Percentiles rank a stretch among this genome's conserved stretches.
These are phyloP conservation scores for Canis aureus DNA, from an alignment of 2,113 vertebrate species.

Conservation along the genomic window DNA sequence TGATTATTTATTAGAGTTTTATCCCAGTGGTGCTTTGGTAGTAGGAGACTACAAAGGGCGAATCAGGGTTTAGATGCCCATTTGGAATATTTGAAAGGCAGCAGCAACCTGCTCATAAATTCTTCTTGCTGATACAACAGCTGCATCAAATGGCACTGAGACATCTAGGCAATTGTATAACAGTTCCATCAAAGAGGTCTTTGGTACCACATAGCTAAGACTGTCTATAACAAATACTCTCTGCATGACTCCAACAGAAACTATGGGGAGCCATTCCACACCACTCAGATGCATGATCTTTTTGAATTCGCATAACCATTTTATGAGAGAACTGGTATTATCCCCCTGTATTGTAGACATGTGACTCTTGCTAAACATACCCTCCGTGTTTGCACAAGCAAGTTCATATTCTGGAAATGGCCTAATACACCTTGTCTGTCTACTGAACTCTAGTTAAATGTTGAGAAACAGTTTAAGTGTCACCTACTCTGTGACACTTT, in stretches of 20 bases:
- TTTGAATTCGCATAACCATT: conserved; percentile 6
- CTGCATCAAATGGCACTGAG: background rate
- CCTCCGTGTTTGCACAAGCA: background rate
- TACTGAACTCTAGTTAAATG: background rate
- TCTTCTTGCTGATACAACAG: conserved; percentile 30
- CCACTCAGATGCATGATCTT: background rate
- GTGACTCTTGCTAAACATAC: background rate
- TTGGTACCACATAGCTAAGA: background rate
- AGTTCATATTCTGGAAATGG: background rate
- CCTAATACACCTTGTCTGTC: background rate
- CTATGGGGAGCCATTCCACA: background rate
- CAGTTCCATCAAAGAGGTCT: background rate
- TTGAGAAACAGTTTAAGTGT: background rate
- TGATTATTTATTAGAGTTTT: conserved; percentile 71
- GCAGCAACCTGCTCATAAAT: background rate
- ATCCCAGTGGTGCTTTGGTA: conserved; percentile 10
- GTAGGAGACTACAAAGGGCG: conserved; percentile 13
- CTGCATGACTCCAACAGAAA: background rate
- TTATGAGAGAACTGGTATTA: background rate
- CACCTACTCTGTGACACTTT: background rate
- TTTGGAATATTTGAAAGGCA: conserved; percentile 60
- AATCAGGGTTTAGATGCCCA: background rate
- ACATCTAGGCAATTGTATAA: background rate
- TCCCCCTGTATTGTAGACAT: background rate
- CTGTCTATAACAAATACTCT: conserved; percentile 15